A percentile compares a stretch with the other conserved stretches of the same genome.
Evolutionary conservation across 2,888 invertebrate species (phyloP).

Genomic region (Laspeyria flexula): DNA sequence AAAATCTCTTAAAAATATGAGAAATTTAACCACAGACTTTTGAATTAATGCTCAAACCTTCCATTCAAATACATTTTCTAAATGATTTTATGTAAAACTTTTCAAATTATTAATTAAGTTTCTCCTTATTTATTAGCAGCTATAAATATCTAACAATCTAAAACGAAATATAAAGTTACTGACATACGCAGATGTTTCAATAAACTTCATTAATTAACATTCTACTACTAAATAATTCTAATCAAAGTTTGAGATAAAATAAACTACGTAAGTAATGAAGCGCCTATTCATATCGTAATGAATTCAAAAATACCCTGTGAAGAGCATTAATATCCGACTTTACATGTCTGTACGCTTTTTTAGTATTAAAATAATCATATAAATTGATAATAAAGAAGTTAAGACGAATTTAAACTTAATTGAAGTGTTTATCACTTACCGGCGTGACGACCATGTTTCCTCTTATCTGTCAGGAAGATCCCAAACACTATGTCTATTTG

Average conservation of each 20-base stretch:
- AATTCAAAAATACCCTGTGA: slow-evolving; percentile 6
- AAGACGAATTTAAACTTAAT: too few species aligned
- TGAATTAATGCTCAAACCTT: too few species aligned
- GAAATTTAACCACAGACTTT: too few species aligned
- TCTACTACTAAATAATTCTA: slow-evolving; percentile 16
- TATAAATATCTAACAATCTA: slow-evolving; percentile 15
- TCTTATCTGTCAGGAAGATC: slow-evolving; percentile 63
- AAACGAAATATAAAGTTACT: slow-evolving; percentile 8
- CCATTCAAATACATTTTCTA: neutral
- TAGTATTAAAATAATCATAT: too few species aligned
- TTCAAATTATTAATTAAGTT: slow-evolving; percentile 15
- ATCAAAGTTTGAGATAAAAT: slow-evolving; percentile 8
- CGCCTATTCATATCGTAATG: slow-evolving; percentile 12
- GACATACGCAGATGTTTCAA: slow-evolving; percentile 10
- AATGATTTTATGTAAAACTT: neutral
- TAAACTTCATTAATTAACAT: slow-evolving; percentile 19
- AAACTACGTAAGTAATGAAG: slow-evolving; percentile 14
- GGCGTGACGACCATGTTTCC: slow-evolving; percentile 70
- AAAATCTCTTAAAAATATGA: too few species aligned
- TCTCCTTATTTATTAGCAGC: slow-evolving; percentile 20
- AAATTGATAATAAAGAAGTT: too few species aligned
- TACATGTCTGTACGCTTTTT: too few species aligned
- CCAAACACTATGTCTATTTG: slow-evolving; percentile 70
- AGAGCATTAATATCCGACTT: slow-evolving; percentile 3
- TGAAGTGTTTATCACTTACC: slow-evolving; percentile 67